Percentiles rank a stretch among this genome's conserved stretches.
Evolutionary conservation across 2,113 vertebrate species (phyloP).

Genomic region (Albula goreensis): DNA sequence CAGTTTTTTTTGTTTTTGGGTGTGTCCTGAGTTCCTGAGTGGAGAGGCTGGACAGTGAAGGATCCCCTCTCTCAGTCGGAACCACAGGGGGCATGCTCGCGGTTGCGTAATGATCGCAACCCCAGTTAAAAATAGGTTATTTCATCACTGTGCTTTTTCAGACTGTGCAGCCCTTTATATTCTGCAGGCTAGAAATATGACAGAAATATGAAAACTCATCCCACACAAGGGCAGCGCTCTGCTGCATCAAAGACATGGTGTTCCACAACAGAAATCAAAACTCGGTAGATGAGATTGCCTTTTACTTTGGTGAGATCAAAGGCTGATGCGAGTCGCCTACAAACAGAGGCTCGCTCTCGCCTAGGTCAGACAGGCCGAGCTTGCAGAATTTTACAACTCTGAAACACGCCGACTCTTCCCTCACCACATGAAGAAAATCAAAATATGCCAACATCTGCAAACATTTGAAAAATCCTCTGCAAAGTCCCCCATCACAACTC

Average conservation of each 20-base stretch:
- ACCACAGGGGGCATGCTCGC: too few relatives aligned
- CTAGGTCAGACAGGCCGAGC: conserved; percentile 59
- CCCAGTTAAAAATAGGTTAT: too few relatives aligned
- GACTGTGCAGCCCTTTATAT: conserved; percentile 32
- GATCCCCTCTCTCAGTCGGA: too few relatives aligned
- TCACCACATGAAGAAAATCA: conserved; percentile 63
- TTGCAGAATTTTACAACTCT: conserved; percentile 65
- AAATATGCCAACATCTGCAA: conserved; percentile 77
- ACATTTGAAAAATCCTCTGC: conserved; percentile 74
- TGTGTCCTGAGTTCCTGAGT: too few relatives aligned
- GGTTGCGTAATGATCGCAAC: too few relatives aligned
- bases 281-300: conserved; percentile 59
- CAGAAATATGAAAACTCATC: conserved; percentile 60
- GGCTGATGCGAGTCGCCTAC: conserved; percentile 58
- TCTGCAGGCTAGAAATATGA: conserved; percentile 61
- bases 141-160: background rate
- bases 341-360: conserved; percentile 64
- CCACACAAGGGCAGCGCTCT: conserved; percentile 64
- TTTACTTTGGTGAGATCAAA: conserved; percentile 68
- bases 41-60: too few relatives aligned
- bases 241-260: conserved; percentile 68
- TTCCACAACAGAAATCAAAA: conserved; percentile 67
- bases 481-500: conserved; percentile 51
- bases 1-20: too few relatives aligned
- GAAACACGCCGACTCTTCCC: conserved; percentile 62